A percentile compares a stretch with the other conserved stretches of the same genome.
Conservation (phyloP, 2,113 vertebrate species). For the Megaceryle torquata region DNA sequence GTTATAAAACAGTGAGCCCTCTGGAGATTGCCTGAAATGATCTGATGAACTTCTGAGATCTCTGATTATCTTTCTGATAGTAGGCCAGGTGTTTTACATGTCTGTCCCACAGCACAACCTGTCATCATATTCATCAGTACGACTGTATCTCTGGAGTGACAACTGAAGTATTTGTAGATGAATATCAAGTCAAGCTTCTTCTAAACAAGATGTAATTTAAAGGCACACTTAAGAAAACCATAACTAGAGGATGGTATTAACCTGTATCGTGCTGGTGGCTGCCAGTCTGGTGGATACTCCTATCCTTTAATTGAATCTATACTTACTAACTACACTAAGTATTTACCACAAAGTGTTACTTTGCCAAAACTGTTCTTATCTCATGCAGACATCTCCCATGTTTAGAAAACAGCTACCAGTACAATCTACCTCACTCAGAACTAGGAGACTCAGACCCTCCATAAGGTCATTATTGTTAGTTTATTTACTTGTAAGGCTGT, state of each 20-base stretch:
- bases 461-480: background rate
- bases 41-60: background rate
- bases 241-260: background rate
- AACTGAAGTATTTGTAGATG: background rate
- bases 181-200: background rate
- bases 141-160: background rate
- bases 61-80: background rate
- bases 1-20: background rate
- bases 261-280: rapidly evolving
- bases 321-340: background rate
- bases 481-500: background rate
- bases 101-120: background rate
- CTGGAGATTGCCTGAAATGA: background rate
- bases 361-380: background rate
- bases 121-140: background rate
- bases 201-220: background rate
- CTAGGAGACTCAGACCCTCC: background rate
- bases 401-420: background rate
- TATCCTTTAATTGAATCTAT: background rate
- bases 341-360: background rate
- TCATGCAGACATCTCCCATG: background rate
- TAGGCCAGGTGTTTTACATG: background rate
- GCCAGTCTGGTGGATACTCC: background rate
- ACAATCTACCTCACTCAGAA: background rate
- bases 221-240: background rate